Percentiles rank a stretch among this genome's conserved stretches.
Conservation (phyloP, 2,797 vertebrate genomes). For the Paramormyrops hopkinsi region DNA sequence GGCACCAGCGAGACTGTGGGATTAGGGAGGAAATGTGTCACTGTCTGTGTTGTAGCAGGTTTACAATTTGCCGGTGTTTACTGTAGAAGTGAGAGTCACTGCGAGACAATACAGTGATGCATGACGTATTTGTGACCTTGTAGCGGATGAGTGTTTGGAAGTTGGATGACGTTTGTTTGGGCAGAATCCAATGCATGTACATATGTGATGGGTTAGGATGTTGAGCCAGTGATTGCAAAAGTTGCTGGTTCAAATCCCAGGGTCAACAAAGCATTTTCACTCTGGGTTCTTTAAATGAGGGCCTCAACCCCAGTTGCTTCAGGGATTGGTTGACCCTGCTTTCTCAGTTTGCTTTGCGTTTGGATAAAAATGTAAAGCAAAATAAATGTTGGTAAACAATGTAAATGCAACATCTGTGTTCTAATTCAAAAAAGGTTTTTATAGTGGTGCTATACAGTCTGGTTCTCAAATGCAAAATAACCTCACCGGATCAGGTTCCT, state of each 20-base stretch:
- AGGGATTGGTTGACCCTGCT: background rate
- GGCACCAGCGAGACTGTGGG: background rate
- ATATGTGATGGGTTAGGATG: background rate
- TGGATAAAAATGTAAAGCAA: background rate
- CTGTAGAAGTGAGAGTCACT: background rate
- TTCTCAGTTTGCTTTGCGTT: background rate
- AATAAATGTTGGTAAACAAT: background rate
- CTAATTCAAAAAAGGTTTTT: background rate
- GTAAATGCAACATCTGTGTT: background rate
- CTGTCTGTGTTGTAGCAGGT: background rate
- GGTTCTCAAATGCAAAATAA: background rate
- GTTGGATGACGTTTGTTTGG: background rate
- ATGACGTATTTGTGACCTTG: background rate
- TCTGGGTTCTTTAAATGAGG: background rate
- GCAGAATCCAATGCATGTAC: background rate
- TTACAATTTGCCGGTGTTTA: background rate
- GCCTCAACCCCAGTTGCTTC: background rate
- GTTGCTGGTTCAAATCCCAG: background rate
- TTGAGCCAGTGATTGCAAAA: background rate
- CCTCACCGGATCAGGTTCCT: background rate
- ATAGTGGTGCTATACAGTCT: background rate
- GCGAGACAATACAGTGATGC: background rate
- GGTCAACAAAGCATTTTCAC: background rate
- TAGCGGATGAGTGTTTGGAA: background rate
- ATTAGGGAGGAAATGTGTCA: conserved; percentile 13